Percentiles rank a stretch among this genome's conserved stretches.
phyloP scores from a whole-genome alignment of 1,140 invertebrate species.

The Nomia melanderi region DNA sequence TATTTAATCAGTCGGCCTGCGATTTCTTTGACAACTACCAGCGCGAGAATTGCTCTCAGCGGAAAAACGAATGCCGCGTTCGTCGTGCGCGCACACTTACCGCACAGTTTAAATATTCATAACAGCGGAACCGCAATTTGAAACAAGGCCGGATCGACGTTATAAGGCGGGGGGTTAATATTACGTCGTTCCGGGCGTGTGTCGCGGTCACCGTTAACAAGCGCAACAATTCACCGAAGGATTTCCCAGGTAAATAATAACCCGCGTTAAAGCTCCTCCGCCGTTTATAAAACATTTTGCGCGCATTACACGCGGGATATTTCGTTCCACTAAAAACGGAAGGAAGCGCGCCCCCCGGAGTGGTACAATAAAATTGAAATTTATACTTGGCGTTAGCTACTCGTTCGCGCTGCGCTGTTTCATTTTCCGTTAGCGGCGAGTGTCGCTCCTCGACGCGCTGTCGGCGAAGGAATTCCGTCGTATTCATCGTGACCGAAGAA shows the following conservation, averaged over 20 bases:
- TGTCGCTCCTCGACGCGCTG: background rate
- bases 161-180: too few relatives aligned
- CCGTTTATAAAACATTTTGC: conserved; percentile 46
- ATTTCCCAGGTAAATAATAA: conserved; percentile 44
- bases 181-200: background rate
- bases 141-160: too few relatives aligned
- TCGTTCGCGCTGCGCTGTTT: conserved; percentile 2
- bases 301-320: conserved; percentile 31
- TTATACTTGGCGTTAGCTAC: conserved; percentile 27
- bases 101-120: too few relatives aligned
- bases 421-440: background rate
- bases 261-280: conserved; percentile 33
- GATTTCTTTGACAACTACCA: too few relatives aligned
- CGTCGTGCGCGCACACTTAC: too few relatives aligned
- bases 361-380: conserved; percentile 28
- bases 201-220: conserved; percentile 36
- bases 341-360: background rate
- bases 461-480: conserved; percentile 5
- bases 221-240: conserved; percentile 32
- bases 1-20: too few relatives aligned
- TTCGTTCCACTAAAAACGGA: conserved; percentile 12
- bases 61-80: too few relatives aligned
- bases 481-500: background rate
- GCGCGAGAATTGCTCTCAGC: too few relatives aligned
- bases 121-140: too few relatives aligned